These are phyloP conservation scores for Chascanopsetta lugubris DNA, from an alignment of 2,113 vertebrate genomes.

Conservation along the genomic window DNA sequence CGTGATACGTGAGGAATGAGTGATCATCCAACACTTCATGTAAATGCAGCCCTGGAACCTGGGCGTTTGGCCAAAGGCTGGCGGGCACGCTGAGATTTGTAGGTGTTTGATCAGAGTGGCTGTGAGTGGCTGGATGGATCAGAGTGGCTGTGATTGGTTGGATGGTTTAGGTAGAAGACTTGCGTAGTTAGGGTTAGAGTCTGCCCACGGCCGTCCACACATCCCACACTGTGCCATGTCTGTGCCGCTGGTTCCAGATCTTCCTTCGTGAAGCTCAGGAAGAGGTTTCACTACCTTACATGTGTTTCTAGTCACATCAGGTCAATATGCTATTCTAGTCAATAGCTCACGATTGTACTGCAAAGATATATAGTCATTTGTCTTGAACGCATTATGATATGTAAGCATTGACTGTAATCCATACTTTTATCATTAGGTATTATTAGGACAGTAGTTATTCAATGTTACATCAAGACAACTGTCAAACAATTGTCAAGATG, in stretches of 20 bases:
- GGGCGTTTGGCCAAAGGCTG: neutral
- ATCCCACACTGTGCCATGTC: neutral
- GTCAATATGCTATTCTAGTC: no score
- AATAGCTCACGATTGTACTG: neutral
- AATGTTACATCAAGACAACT: no score
- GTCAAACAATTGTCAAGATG: neutral
- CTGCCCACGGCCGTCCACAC: neutral
- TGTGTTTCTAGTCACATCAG: neutral
- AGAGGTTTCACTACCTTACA: neutral
- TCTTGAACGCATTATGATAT: neutral
- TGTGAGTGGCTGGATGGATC: neutral
- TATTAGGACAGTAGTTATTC: no score
- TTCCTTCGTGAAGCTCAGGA: neutral
- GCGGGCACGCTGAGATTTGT: conserved; percentile 17
- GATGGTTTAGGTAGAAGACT: neutral
- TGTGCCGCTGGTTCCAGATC: neutral
- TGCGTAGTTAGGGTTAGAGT: conserved; percentile 1
- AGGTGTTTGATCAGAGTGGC: conserved; percentile 4
- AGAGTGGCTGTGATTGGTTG: conserved; percentile 1
- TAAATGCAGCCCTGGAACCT: neutral
- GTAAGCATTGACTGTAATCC: neutral
- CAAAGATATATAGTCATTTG: neutral
- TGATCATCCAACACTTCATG: no score
- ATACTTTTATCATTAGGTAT: neutral
- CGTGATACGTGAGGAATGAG: no score